Base-by-base conservation (phyloP, 2,797 vertebrate genomes). In the Huso huso region DNA sequence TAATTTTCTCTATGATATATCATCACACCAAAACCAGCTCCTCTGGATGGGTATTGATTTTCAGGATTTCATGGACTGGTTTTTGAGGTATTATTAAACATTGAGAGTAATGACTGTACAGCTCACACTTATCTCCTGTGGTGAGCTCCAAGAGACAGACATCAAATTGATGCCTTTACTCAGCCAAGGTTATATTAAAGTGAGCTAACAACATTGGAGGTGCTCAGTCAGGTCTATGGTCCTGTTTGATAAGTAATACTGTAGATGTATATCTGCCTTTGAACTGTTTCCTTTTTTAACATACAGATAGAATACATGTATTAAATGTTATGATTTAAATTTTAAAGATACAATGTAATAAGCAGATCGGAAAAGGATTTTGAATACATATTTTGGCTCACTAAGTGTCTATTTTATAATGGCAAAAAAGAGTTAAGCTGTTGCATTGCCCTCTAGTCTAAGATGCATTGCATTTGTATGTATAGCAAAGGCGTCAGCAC, bases 81-180 rank as follows among this genome's bases (percentile, higher is more conserved):
- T 37, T n/a, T 49, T 23, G 61, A 57, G 51, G 67, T 48, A 55
- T 57, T 61, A 63, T 51, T 57, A 49, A 57, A 57, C 12, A 63
- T 52, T 49, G 61, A 49, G 50, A 50, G 10, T 37, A 55, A 57
- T 50, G 65, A 58, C 12, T 66, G 64, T 51, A 12, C 55, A 53
- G 37, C 23, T 11, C 53, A 23, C 37, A 6, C 18, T 23, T 65
- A 37, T 65, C 15, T 57, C 2, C 48, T 18, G 23, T 23, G 12
- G 52, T 48, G 53, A 55, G 52, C 12, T 37, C 12, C 51, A 55
- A 6, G 18, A 50, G 49, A n/a, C 8, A 12, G 37, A 12, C 15
- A 10, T 13, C 23, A 57, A 55, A 7, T 48, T 51, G 52, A 12
- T 11, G 7, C 52, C 52, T 48, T n/a, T 37, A 48, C 53, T 11